Conservation (phyloP, 2,113 vertebrate genomes). For the Todiramphus saurophagus region DNA sequence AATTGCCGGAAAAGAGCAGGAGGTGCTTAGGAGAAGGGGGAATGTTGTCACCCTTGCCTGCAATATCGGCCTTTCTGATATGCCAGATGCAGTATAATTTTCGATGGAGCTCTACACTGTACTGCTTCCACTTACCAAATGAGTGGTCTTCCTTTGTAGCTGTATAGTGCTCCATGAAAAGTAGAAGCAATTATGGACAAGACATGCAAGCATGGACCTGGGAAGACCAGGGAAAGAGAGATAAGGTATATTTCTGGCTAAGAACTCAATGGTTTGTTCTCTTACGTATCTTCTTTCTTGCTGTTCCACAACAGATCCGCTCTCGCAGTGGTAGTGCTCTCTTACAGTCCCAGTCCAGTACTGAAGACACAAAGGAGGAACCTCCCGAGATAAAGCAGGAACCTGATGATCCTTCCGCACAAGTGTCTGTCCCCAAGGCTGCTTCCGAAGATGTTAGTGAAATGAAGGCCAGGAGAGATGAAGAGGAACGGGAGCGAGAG, state of each 20-base stretch:
- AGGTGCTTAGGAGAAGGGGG: not conserved
- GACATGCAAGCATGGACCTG: not conserved
- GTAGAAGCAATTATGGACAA: not conserved
- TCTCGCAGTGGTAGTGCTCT: constrained; percentile 84
- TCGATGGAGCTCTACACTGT: not conserved
- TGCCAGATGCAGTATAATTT: not conserved
- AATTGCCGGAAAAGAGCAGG: not conserved
- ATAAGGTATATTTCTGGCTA: not conserved
- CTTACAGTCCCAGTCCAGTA: constrained; percentile 92
- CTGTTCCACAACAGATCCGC: constrained; percentile 68
- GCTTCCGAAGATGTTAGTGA: constrained; percentile 72
- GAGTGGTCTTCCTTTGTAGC: not conserved
- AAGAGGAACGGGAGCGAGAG: constrained; percentile 79
- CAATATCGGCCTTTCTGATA: not conserved
- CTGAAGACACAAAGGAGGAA: constrained; percentile 91
- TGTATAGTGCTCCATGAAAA: not conserved
- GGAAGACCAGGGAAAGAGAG: not conserved
- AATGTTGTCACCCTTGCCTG: not conserved
- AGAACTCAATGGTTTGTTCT: not conserved
- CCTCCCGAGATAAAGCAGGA: constrained; percentile 84
- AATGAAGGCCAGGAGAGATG: constrained; percentile 73
- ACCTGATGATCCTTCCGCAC: constrained; percentile 76
- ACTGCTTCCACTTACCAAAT: not conserved
- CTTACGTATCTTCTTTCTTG: not conserved
- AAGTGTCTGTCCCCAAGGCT: constrained; percentile 74